Base-by-base conservation (phyloP, 2,888 invertebrate genomes). In the Parthenolecanium corni region DNA sequence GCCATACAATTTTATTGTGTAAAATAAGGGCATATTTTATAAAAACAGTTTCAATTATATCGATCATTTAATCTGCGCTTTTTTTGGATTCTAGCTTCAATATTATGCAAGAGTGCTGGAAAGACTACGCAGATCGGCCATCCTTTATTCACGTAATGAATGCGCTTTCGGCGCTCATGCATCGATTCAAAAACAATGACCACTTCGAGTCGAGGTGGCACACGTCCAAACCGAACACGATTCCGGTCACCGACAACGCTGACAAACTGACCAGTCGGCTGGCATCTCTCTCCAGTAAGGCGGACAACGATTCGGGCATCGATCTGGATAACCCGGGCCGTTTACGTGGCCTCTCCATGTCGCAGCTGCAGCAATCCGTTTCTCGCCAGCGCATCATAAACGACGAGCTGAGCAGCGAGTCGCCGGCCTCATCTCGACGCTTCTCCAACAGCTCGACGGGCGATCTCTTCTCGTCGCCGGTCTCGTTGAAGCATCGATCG, bases 191-290 rank as follows among this genome's bases (percentile, higher is more conserved):
- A 21, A 65, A 65, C 52, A 77, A 76, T 52, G 80, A 85, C 72
- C n/a, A n/a, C n/a, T 89, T 89, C 71, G 86, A 87, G 69, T 78
- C 78, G 47, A 79, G 86, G 62, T 88, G 88, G 87, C 82, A 84
- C 68, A 77, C 76, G 23, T 77, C 84, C 67, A 83, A 82, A 71
- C 83, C 85, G 16, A 85, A 85, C 72, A 73, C 76, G 42, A 79
- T 80, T 21, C 69, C 70, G 20, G 79, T 79, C 68, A 71, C 79
- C 25, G 81, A 82, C 70, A 79, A 80, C 66, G 64, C 65, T 42
- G 66, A 20, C 64, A 66, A 61, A 65, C 65, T 18, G 64, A 66
- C 40, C 54, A 64, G 21, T 64, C 66, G 53, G 54, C 42, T 24
- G 25, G 11, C 21, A 18, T 23, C 58, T n/a, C n/a, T 49, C 21